These are phyloP conservation scores for Somateria mollissima DNA, from an alignment of 2,797 vertebrate genomes.

Conservation along the genomic window DNA sequence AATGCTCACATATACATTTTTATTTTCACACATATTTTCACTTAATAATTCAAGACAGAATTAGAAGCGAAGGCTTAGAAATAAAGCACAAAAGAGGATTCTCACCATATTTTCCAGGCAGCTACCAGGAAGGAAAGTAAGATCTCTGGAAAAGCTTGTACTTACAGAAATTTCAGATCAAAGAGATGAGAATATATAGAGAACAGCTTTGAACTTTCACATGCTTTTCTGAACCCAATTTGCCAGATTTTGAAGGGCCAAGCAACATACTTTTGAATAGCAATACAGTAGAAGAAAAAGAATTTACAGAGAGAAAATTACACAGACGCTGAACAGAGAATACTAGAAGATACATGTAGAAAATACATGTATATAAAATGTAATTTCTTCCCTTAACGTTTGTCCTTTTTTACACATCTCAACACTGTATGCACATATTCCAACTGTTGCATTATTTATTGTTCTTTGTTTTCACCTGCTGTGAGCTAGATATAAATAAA, in stretches of 20 bases:
- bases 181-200: neutral
- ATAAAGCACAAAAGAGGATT: neutral
- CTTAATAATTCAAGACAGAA: neutral
- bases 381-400: neutral
- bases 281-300: neutral
- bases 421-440: neutral
- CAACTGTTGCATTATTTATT: fast-evolving
- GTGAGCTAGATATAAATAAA: neutral
- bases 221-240: neutral
- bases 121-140: neutral
- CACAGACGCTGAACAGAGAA: neutral
- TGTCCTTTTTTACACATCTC: neutral
- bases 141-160: neutral
- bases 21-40: neutral
- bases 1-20: neutral
- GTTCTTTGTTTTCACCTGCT: neutral
- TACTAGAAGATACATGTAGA: neutral
- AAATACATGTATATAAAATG: neutral
- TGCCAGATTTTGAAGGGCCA: neutral
- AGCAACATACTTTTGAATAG: neutral
- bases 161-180: neutral
- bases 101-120: neutral
- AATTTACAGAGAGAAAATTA: neutral
- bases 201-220: neutral
- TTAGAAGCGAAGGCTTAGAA: neutral